phyloP scores from a whole-genome alignment of 2,888 invertebrate species.

The Microchrysa polita region DNA sequence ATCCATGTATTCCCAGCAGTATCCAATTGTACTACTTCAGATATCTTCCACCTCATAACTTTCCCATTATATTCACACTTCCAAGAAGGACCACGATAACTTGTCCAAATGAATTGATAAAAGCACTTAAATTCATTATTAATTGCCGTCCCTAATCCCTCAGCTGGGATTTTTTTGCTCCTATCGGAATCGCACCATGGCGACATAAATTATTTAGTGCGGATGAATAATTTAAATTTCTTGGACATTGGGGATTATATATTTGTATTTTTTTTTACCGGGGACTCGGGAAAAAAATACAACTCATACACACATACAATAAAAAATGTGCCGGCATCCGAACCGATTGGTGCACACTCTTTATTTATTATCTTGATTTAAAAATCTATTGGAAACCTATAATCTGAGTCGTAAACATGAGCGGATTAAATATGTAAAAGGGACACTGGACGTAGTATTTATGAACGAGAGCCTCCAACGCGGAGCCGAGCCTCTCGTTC shows the following conservation, averaged over 20 bases:
- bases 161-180: slow-evolving; percentile 24
- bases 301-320: no score
- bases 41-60: no score
- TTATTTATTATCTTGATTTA: slow-evolving; percentile 45
- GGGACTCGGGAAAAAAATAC: no score
- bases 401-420: slow-evolving; percentile 44
- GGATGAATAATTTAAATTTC: slow-evolving; percentile 41
- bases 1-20: no score
- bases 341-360: slow-evolving; percentile 34
- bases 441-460: background rate
- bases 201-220: slow-evolving; percentile 34
- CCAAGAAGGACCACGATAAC: background rate
- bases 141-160: slow-evolving; percentile 34
- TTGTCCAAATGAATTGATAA: slow-evolving; percentile 30
- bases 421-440: slow-evolving; percentile 38
- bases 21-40: no score
- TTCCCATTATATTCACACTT: no score
- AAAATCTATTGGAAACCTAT: slow-evolving; percentile 45
- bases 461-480: background rate
- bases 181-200: slow-evolving; percentile 27
- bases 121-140: slow-evolving; percentile 38
- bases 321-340: background rate
- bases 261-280: slow-evolving; percentile 38
- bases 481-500: background rate
- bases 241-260: slow-evolving; percentile 31